Conservation (phyloP, 2,888 invertebrate species). For the Lithophane leautieri region DNA sequence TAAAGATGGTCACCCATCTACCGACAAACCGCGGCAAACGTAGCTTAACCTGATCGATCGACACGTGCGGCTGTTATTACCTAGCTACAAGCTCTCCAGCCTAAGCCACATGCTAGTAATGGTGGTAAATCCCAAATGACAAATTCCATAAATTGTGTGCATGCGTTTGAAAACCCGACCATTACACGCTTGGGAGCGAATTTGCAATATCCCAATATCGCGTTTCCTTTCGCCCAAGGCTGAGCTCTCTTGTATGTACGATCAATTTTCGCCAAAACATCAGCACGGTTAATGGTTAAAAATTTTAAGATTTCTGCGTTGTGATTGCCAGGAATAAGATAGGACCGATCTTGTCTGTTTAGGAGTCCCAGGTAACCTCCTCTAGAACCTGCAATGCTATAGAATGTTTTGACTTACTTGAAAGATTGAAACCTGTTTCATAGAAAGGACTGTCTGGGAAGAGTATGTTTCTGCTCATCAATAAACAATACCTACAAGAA, state of each 20-base stretch:
- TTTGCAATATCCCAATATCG: conserved; percentile 56
- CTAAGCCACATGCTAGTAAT: not conserved
- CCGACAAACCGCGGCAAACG: too few species aligned
- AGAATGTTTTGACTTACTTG: not conserved
- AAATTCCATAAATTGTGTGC: conserved; percentile 50
- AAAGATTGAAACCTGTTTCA: not conserved
- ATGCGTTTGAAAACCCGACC: conserved; percentile 31
- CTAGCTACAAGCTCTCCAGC: too few species aligned
- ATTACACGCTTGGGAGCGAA: conserved; percentile 54
- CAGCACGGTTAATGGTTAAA: conserved; percentile 27
- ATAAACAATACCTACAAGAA: conserved; percentile 28
- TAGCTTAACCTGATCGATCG: too few species aligned
- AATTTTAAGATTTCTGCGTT: conserved; percentile 28
- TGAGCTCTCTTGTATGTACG: conserved; percentile 16
- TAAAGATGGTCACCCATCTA: too few species aligned
- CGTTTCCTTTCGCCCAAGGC: conserved; percentile 51
- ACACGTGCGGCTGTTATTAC: too few species aligned
- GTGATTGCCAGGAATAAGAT: not conserved
- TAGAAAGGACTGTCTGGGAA: not conserved
- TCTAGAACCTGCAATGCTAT: not conserved
- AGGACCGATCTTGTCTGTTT: not conserved
- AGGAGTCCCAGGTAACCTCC: not conserved
- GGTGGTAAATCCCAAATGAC: conserved; percentile 23
- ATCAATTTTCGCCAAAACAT: conserved; percentile 33
- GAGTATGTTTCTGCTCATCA: conserved; percentile 8